Percentiles rank a stretch among this genome's conserved stretches.
Evolutionary conservation across 2,888 invertebrate genomes (phyloP).

Genomic region (Nematopogon swammerdamellus): DNA sequence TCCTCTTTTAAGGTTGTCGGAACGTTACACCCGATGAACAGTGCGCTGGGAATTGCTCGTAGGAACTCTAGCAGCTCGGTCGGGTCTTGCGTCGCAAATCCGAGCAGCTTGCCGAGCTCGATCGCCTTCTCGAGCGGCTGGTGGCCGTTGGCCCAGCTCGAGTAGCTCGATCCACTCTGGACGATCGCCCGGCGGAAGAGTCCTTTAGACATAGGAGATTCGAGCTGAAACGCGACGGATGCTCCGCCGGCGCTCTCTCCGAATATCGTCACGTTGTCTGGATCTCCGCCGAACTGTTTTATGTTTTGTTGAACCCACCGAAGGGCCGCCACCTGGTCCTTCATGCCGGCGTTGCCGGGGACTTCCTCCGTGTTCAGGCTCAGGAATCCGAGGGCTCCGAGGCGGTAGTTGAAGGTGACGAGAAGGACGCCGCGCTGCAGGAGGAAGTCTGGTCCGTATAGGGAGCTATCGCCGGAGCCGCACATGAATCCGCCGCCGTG

Average conservation of each 20-base stretch:
- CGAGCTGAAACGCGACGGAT: constrained; percentile 8
- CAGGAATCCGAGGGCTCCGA: constrained; percentile 35
- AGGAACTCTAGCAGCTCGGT: constrained; percentile 15
- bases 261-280: constrained; percentile 11
- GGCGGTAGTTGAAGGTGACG: constrained; percentile 39
- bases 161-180: constrained; percentile 25
- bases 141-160: constrained; percentile 23
- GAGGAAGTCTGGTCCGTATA: constrained; percentile 36
- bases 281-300: constrained; percentile 32
- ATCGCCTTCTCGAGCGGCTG: constrained; percentile 21
- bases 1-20: constrained; percentile 28
- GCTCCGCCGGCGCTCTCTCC: constrained; percentile 13
- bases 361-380: constrained; percentile 32
- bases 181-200: constrained; percentile 31
- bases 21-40: constrained; percentile 24
- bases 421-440: constrained; percentile 29
- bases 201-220: constrained; percentile 41
- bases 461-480: constrained; percentile 27
- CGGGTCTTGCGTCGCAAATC: constrained; percentile 21
- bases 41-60: neutral
- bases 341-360: constrained; percentile 45
- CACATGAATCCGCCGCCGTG: constrained; percentile 28
- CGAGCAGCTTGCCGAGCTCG: constrained; percentile 22
- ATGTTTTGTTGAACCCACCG: constrained; percentile 39
- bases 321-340: constrained; percentile 41